A percentile compares a stretch with the other conserved stretches of the same genome.
Evolutionary conservation across 2,888 invertebrate species (phyloP).

Genomic region (Mimachlamys varia): DNA sequence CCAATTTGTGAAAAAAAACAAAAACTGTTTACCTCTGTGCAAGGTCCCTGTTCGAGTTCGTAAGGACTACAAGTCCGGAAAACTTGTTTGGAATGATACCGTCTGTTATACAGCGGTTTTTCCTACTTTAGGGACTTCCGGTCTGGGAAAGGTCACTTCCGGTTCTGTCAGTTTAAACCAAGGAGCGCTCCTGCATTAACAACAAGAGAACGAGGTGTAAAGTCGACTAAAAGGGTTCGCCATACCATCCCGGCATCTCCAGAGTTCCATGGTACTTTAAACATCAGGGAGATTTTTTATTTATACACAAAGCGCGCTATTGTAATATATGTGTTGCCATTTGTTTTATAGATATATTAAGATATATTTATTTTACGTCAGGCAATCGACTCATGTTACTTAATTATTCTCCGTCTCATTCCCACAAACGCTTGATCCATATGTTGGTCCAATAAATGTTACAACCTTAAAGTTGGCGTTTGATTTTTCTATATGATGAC

Average conservation of each 20-base stretch:
- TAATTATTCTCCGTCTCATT: conserved; percentile 24
- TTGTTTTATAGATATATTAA: conserved; percentile 31
- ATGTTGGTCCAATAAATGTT: conserved; percentile 32
- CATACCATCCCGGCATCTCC: not conserved
- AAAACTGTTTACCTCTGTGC: conserved; percentile 32
- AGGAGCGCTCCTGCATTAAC: conserved; percentile 13
- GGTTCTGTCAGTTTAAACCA: not conserved
- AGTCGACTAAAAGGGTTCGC: not conserved
- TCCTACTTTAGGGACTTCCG: conserved; percentile 17
- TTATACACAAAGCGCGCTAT: conserved; percentile 30
- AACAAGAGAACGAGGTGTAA: not conserved
- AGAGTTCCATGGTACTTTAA: conserved; percentile 6
- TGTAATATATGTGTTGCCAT: conserved; percentile 21
- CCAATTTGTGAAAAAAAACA: not conserved
- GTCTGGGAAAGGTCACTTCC: not conserved
- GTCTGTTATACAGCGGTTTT: conserved; percentile 3
- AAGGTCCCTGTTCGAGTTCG: conserved; percentile 31
- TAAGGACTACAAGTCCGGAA: conserved; percentile 8
- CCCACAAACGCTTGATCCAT: conserved; percentile 27
- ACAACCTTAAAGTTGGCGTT: not conserved
- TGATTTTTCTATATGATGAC: not conserved
- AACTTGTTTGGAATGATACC: not conserved
- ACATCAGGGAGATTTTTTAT: conserved; percentile 29
- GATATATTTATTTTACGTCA: conserved; percentile 36
- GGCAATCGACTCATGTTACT: conserved; percentile 36